A percentile compares a stretch with the other conserved stretches of the same genome.
phyloP scores from a whole-genome alignment of 2,797 vertebrate species.

The Psittacula derbiana region DNA sequence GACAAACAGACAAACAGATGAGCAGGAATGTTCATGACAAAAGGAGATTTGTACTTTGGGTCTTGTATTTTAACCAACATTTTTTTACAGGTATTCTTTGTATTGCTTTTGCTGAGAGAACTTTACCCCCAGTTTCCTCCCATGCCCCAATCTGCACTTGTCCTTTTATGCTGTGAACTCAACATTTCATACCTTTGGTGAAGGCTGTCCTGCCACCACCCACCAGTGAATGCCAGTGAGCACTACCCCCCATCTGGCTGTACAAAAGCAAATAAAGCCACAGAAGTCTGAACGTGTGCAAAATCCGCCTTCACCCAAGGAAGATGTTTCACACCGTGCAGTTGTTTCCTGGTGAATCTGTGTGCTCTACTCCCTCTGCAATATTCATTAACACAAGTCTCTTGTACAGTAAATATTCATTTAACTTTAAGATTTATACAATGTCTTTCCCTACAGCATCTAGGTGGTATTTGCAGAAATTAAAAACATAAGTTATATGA shows the following conservation, averaged over 20 bases:
- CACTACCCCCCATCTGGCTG: background rate
- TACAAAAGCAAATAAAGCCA: background rate
- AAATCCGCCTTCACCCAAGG: background rate
- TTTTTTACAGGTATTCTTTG: background rate
- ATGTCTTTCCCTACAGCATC: slow-evolving; percentile 44
- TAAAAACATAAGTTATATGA: slow-evolving; percentile 72
- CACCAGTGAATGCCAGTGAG: background rate
- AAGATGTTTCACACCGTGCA: background rate
- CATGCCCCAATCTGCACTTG: background rate
- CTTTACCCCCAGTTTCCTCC: background rate
- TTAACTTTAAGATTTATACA: slow-evolving; percentile 66
- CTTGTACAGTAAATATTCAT: slow-evolving; percentile 64
- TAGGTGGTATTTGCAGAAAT: slow-evolving; percentile 69
- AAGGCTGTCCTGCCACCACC: background rate
- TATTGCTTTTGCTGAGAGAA: background rate
- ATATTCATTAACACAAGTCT: slow-evolving; percentile 60
- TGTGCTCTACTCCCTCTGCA: slow-evolving; percentile 1
- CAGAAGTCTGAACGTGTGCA: background rate
- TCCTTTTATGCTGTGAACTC: background rate
- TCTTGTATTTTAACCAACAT: background rate
- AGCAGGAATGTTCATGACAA: background rate
- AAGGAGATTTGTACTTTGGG: background rate
- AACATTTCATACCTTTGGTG: background rate
- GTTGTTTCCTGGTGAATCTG: slow-evolving; percentile 2
- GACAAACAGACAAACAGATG: background rate